phyloP scores from a whole-genome alignment of 2,888 invertebrate species.

The Leistus spinibarbis region DNA sequence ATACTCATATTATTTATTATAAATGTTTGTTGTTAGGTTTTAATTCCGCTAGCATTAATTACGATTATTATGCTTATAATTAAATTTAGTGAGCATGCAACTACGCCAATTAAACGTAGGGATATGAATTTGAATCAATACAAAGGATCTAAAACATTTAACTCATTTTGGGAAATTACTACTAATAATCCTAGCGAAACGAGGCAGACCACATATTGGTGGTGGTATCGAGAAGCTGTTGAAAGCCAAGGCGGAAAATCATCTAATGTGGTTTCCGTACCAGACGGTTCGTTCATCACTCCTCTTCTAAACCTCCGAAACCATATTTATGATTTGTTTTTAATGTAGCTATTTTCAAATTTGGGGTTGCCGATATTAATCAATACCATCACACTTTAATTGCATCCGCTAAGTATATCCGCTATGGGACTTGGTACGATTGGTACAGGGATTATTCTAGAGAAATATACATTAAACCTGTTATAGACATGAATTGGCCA shows the following conservation, averaged over 20 bases:
- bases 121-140: constrained; percentile 1
- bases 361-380: neutral
- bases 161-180: constrained; percentile 31
- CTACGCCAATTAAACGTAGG: neutral
- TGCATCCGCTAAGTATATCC: constrained; percentile 58
- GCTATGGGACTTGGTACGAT: too few relatives aligned
- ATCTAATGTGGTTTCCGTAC: constrained; percentile 25
- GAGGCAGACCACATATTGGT: too few relatives aligned
- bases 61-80: constrained; percentile 1
- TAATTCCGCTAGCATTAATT: constrained; percentile 12
- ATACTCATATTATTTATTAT: neutral
- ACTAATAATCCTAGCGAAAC: neutral
- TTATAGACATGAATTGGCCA: constrained; percentile 34
- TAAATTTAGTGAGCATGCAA: neutral
- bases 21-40: constrained; percentile 3
- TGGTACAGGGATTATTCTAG: too few relatives aligned
- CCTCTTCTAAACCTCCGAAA: neutral
- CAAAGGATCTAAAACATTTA: constrained; percentile 19
- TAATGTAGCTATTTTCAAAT: constrained; percentile 48
- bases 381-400: constrained; percentile 48
- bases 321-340: neutral
- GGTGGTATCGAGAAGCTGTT: constrained; percentile 26
- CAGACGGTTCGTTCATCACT: constrained; percentile 33
- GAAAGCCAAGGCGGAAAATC: neutral
- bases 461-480: too few relatives aligned